These are phyloP conservation scores for Campylomormyrus tamandua DNA, from an alignment of 2,113 vertebrate genomes.

Conservation along the genomic window DNA sequence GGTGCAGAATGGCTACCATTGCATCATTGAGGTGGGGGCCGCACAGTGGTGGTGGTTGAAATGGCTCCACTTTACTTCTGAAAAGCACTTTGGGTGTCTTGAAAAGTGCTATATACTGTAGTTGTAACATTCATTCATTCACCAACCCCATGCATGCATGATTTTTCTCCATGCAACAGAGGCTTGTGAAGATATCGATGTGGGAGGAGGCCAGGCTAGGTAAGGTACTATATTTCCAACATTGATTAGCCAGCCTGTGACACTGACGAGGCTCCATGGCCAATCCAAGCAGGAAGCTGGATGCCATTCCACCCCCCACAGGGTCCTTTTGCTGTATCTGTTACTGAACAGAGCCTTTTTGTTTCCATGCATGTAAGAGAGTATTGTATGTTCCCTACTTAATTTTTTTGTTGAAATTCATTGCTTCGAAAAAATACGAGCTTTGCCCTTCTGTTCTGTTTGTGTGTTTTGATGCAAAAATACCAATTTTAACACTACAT, in stretches of 20 bases:
- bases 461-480: neutral
- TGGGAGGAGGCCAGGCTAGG: neutral
- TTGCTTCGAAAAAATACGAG: neutral
- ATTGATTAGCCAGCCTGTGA: neutral
- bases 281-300: neutral
- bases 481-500: neutral
- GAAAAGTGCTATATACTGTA: too few species aligned
- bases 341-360: neutral
- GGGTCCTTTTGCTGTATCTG: neutral
- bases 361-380: neutral
- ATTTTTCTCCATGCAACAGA: too few species aligned
- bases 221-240: neutral
- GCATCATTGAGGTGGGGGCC: too few species aligned
- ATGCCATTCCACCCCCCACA: neutral
- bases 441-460: neutral
- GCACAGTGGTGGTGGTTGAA: too few species aligned
- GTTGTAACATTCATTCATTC: too few species aligned
- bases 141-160: too few species aligned
- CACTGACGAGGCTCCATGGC: neutral
- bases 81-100: too few species aligned
- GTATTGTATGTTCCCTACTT: neutral
- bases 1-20: too few species aligned
- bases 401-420: neutral
- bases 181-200: neutral
- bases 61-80: too few species aligned